A percentile compares a stretch with the other conserved stretches of the same genome.
Evolutionary conservation across 2,888 invertebrate genomes (phyloP).

Genomic region (Orchestes rusci): DNA sequence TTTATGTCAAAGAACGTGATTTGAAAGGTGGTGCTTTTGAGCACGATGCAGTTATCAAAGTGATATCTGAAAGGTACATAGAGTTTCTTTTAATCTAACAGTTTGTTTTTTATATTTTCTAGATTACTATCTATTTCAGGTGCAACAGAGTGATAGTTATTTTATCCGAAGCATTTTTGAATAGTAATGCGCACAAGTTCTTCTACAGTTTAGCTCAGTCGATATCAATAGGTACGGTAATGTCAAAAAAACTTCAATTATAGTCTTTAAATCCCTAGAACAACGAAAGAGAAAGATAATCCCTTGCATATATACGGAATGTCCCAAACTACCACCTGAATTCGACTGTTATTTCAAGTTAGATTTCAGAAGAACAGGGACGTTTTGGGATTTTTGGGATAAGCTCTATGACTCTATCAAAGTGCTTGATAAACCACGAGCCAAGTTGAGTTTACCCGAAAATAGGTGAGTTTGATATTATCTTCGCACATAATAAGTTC

Average conservation of each 20-base stretch:
- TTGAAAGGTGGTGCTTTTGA: conserved; percentile 65
- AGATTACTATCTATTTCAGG: conserved; percentile 9
- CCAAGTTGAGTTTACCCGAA: conserved; percentile 19
- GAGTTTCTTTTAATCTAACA: no score
- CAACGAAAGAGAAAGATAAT: conserved; percentile 25
- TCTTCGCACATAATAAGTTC: not conserved
- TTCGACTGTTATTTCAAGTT: conserved; percentile 60
- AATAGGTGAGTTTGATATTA: conserved; percentile 17
- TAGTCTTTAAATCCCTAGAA: conserved; percentile 20
- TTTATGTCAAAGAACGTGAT: conserved; percentile 69
- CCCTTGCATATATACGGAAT: conserved; percentile 27
- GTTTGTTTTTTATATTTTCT: no score
- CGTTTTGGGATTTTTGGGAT: conserved; percentile 64
- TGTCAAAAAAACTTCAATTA: not conserved
- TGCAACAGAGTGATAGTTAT: conserved; percentile 75
- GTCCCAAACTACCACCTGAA: conserved; percentile 55
- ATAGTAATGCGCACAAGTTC: conserved; percentile 68
- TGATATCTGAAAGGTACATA: conserved; percentile 64
- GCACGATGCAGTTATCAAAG: conserved; percentile 62
- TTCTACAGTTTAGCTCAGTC: conserved; percentile 75
- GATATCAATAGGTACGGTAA: conserved; percentile 63
- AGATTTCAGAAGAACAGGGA: conserved; percentile 48
- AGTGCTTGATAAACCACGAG: conserved; percentile 17
- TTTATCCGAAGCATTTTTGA: conserved; percentile 72
- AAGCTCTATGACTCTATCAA: conserved; percentile 53